Evolutionary conservation across 2,888 invertebrate species (phyloP), one percentile per base, ranked within the genome.

Genomic region (Diaperis boleti): DNA sequence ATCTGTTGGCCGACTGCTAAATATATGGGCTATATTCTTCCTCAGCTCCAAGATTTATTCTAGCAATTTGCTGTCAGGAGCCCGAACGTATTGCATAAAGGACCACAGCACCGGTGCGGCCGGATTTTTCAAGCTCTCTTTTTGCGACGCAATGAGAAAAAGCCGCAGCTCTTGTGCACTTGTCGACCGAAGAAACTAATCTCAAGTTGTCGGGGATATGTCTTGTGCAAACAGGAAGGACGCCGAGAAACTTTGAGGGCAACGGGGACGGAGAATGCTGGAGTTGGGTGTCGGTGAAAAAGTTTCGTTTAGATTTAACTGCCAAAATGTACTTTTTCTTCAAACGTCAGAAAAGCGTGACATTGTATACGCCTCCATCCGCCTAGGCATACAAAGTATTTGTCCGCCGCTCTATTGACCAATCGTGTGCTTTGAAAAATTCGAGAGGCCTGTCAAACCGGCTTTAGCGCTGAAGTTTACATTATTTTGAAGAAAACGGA

Each of bases 21-120:
- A 62, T 64, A 60, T 59, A 64, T 64, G 59, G 59, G 47, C 59
- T 55, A 60, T 60, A 64, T 64, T 64, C 64, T 64, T 59, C 59
- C 41, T 47, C 35, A 33, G 37, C 39, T 35, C 47, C 49, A 47
- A 64, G 64, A 64, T 64, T 64, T 64, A 64, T 64, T 64, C 59
- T 60, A 49, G 64, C 64, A 64, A 64, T 64, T 64, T 60, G 59
- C 64, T 64, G 64, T 64, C 64, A 63, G 41, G 64, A 54, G 47
- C 55, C 49, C 29, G 64, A 64, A 64, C 49, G 64, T 55, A 60
- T 59, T 55, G 59, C 64, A 57, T 29, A 64, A 64, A 60, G 37
- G 42, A 55, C 59, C 55, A 60, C 64, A n/a, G n/a, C n/a, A n/a
- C n/a, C n/a, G n/a, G n/a, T n/a, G n/a, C 26, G 31, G 47, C 42